Evolutionary conservation across 2,797 vertebrate genomes (phyloP), one percentile per base, ranked within the genome.

Genomic region (Steatocranus sp.): DNA sequence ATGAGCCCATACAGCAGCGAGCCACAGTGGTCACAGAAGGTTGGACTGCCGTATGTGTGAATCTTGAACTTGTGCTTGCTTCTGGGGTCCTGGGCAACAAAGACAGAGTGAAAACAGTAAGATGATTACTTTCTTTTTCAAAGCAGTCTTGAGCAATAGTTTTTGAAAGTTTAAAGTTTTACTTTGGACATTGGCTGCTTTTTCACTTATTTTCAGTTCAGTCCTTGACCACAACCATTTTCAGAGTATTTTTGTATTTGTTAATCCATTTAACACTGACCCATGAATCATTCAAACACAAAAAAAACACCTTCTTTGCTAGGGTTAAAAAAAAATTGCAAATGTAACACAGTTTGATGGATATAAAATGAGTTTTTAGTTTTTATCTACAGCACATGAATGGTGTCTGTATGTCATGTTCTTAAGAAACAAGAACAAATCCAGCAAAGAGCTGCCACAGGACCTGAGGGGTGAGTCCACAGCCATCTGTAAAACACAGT

Each of bases 11-110:
- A 99, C 3, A 99, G 97, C 93, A 99, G 95, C 0, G 98, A 99
- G 10, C 98, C 98, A 7, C 98, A 99, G 86, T 99, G 98, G 92
- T 99, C 98, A 5, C 98, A 99, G 92, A 99, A 99, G 5, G 98
- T 99, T 2, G 98, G 98, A 87, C 98, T 99, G 41, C 98, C 98
- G 0, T 99, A 99, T 0, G 97, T 96, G 95, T 99, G 98, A 90
- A 99, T 99, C 96, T 99, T 99, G 90, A 99, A 99, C 91, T 99
- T 99, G 97, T 99, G 98, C 94, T 99, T 99, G 97, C 98, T 99
- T 92, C 98, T 97, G 83, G 98, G 98, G 89, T 99, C 98, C 98
- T 99, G 91, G 3, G 32, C 5, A 70, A 74, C 25, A 73, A n/a
- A 70, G 12, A 63, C 34, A 70, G 25, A n/a, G n/a, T n/a, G n/a